Base-by-base conservation (phyloP, 2,888 invertebrate genomes). In the Petrolisthes manimaculis region DNA sequence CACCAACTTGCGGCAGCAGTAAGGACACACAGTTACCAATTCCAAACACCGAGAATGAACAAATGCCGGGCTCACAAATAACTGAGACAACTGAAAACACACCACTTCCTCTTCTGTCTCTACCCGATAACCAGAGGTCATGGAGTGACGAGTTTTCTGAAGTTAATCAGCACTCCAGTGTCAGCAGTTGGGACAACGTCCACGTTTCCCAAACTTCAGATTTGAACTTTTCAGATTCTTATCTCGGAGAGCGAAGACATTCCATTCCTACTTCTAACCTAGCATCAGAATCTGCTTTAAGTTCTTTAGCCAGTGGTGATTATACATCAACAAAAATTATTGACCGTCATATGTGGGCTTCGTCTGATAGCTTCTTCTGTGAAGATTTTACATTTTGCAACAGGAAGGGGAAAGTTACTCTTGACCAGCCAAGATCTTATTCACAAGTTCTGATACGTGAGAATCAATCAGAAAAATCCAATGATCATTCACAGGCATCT, bases 321-420 rank as follows among this genome's bases (percentile, higher is more conserved):
- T 4, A 18, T 24, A 14, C 53, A 56, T 12, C 51, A 12, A 54
- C 79, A 67, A n/a, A 9, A 5, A 84, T 80, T 18, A n/a, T 55
- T n/a, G 88, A 88, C 80, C 55, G 75, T 56, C 88, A 84, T 54
- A 56, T 84, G 51, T 88, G 88, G 88, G 54, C 84, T 14, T 88
- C 88, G 14, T 77, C 88, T 21, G 84, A 84, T 55, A 88, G 84
- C 69, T 88, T 84, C 80, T 80, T 79, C 12, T 88, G 84, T n/a
- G 84, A 88, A 53, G 84, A 84, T 21, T 88, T 88, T 78, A 67
- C 77, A 37, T 75, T 71, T 67, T 81, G 53, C 24, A 75, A 84
- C n/a, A 71, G 51, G 21, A 71, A 71, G 21, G 6, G 14, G 8
- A 71, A 71, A n/a, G 14, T n/a, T 71, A 21, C 14, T n/a, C 71